Evolutionary conservation across 64 coral and sea anemone species (phyloP).

Genomic region (Montipora capricornis): DNA sequence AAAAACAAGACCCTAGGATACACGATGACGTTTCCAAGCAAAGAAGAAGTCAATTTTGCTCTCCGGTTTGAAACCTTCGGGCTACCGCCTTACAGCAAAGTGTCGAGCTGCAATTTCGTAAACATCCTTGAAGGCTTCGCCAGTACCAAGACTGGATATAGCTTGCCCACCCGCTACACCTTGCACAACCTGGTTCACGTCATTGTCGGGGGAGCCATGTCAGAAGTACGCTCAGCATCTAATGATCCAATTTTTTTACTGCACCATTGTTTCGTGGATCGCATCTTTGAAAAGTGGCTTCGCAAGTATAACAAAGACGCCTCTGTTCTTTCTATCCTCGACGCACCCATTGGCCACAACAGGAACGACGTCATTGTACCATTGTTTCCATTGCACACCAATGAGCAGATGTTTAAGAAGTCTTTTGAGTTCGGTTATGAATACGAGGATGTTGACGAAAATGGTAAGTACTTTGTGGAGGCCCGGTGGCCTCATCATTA

Average conservation of each 20-base stretch:
- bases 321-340: background rate
- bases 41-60: constrained; percentile 62
- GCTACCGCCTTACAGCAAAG: constrained; percentile 55
- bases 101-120: constrained; percentile 62
- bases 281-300: constrained; percentile 67
- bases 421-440: too few relatives aligned
- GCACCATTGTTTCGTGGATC: constrained; percentile 8
- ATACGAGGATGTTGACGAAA: too few relatives aligned
- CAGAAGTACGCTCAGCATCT: constrained; percentile 52
- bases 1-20: background rate
- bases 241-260: background rate
- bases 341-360: constrained; percentile 80
- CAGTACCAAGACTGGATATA: constrained; percentile 54
- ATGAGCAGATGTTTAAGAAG: constrained; percentile 69
- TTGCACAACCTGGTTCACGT: constrained; percentile 70
- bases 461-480: too few relatives aligned
- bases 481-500: too few relatives aligned
- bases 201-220: constrained; percentile 53
- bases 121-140: constrained; percentile 59
- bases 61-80: constrained; percentile 60
- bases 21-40: constrained; percentile 54
- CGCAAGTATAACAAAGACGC: constrained; percentile 60
- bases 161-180: constrained; percentile 30
- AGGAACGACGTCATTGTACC: constrained; percentile 68
- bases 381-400: constrained; percentile 67